Conservation (phyloP, 1,140 invertebrate genomes). For the Drosophila virilis region DNA sequence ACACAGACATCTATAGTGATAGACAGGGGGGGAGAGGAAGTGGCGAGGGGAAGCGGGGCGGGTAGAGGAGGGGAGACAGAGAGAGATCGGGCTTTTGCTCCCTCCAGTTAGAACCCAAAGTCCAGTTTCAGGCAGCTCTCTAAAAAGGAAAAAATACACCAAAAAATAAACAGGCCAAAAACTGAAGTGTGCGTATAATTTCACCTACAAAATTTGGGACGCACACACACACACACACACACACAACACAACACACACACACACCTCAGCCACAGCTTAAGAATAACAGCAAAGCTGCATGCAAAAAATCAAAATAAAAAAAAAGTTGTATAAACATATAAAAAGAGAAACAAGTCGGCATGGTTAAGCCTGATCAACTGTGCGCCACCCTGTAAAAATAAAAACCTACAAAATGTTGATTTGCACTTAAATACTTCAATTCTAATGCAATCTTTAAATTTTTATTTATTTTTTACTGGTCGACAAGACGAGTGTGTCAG, state of each 20-base stretch:
- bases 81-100: not conserved
- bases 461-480: too few relatives aligned
- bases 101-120: constrained; percentile 33
- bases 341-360: constrained; percentile 15
- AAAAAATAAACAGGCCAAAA: constrained; percentile 37
- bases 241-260: constrained; percentile 19
- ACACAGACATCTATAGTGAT: not conserved
- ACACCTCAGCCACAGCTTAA: constrained; percentile 20
- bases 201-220: constrained; percentile 53
- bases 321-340: constrained; percentile 21
- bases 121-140: constrained; percentile 27
- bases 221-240: constrained; percentile 23
- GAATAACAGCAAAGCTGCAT: constrained; percentile 31
- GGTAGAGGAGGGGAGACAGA: too few relatives aligned
- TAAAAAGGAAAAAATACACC: constrained; percentile 4
- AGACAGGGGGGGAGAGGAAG: not conserved
- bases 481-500: too few relatives aligned
- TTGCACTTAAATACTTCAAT: too few relatives aligned
- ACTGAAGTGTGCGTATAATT: constrained; percentile 39
- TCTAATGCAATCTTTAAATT: too few relatives aligned
- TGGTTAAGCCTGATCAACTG: not conserved
- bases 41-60: not conserved
- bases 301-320: constrained; percentile 28
- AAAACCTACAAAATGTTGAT: constrained; percentile 8
- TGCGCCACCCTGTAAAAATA: not conserved